Evolutionary conservation across 2,113 vertebrate genomes (phyloP), one percentile per base, ranked within the genome.

Genomic region (Illadopsis cleaveri): DNA sequence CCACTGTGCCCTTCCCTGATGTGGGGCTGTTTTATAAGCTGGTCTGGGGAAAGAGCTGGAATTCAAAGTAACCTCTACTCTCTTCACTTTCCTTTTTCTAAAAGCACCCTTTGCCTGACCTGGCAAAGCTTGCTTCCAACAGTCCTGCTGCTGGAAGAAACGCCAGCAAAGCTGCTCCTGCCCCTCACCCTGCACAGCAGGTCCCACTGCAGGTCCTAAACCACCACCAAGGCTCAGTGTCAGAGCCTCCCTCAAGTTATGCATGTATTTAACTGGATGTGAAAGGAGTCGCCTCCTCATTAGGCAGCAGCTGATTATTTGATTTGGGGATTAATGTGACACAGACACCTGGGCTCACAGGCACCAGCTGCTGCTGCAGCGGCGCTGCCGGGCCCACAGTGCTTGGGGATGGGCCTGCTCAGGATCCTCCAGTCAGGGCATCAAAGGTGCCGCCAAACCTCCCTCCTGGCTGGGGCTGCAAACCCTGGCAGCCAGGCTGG

Each of bases 301-400:
- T 6, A 77, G 57, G 31, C 64, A 62, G 90, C 51, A 82, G 82
- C 5, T 82, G 78, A 61, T 76, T 10, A 48, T 66, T 58, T 51
- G 82, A 54, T 76, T 12, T 76, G 73, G 47, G 82, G 73, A 66
- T 71, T 53, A 47, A 47, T 16, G 12, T 1, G 20, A 6, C 47
- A 27, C 48, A 58, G 58, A 17, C 62, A 64, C 40, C 69, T 25
- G 69, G 73, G 82, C 87, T 84, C 33, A 5, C 1, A 8, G 4
- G 2, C 60, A 45, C 15, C 88, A 89, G 90, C 87, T 65, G 81
- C 87, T 65, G 81, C 22, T 35, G 28, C 66, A 23, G 80, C 9
- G 18, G n/a, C 11, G 3, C 75, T 56, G 54, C 40, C 0, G 0
- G 6, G 1, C 3, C 2, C 11, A 30, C 1, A 2, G 28, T 0